phyloP scores from a whole-genome alignment of 2,888 invertebrate species.

The Rotaria socialis region DNA sequence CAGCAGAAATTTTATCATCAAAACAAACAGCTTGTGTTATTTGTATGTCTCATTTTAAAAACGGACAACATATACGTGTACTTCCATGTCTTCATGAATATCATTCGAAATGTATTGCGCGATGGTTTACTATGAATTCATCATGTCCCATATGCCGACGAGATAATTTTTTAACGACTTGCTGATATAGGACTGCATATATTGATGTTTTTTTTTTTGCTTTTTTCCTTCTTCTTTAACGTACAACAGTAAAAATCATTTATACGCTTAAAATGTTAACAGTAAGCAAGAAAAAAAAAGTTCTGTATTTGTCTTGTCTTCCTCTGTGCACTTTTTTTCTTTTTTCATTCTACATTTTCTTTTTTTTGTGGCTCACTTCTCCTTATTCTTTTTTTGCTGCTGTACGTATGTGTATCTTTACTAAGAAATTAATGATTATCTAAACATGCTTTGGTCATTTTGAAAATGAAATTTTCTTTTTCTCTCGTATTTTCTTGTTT shows the following conservation, averaged over 20 bases:
- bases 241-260: not conserved
- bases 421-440: constrained; percentile 17
- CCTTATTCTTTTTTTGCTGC: not conserved
- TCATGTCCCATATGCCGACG: constrained; percentile 27
- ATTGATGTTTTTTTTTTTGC: not conserved
- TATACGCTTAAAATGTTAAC: constrained; percentile 2
- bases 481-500: not conserved
- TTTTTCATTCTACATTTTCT: not conserved
- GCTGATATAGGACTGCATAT: not conserved
- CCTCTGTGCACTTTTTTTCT: not conserved
- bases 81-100: constrained; percentile 34
- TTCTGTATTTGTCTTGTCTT: not conserved
- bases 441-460: not conserved
- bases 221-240: not conserved
- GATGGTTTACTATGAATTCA: constrained; percentile 21
- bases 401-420: not conserved
- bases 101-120: constrained; percentile 25
- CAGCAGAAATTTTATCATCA: not conserved
- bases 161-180: constrained; percentile 1
- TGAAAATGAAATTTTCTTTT: not conserved
- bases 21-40: constrained; percentile 35
- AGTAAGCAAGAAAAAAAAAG: not conserved
- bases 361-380: not conserved
- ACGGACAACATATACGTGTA: not conserved
- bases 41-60: constrained; percentile 20